Base-by-base conservation (phyloP, 1,140 invertebrate genomes). In the Wiebesia pumilae region DNA sequence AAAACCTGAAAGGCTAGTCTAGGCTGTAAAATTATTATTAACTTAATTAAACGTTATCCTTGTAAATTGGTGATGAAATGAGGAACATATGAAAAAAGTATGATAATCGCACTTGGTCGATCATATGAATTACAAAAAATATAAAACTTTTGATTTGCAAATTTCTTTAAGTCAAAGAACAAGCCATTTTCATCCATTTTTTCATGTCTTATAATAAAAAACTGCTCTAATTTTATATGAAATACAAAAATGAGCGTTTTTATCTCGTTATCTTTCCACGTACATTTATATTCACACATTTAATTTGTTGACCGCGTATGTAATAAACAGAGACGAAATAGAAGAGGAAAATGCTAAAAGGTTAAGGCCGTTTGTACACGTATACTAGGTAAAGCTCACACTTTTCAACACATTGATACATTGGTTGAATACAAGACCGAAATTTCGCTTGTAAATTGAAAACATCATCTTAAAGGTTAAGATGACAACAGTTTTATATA, bases 351-450 rank as follows among this genome's bases (percentile, higher is more conserved):
- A 35, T 81, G 24, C 30, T 58, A 21, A 43, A 78, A 35, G 62
- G 65, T 81, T 65, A 3, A 33, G 85, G 62, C 85, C 73, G 38
- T 83, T 82, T 83, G 38, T 73, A 81, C 65, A 75, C 35, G 58
- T 83, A 83, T 21, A 86, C 75, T 65, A 86, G 35, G 77, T n/a
- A 86, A 69, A 79, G 88, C 92, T 92, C 88, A 90, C 89, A 90
- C 88, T 91, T 91, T 92, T 90, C 81, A 92, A 91, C 88, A 92
- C 92, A 92, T n/a, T 93, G 92, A 93, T 93, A 93, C 90, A 89
- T 90, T 89, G 86, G 88, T 90, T 87, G 86, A 86, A 81, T 83
- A 47, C 58, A 35, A 33, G 62, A 47, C 16, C 69, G 62, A 75
- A 78, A 82, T 86, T 71, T n/a, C 3, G 35, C 24, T 75, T 43